Evolutionary conservation across 2,888 invertebrate genomes (phyloP), one percentile per base, ranked within the genome.

Genomic region (Lasioglossum lativentre): DNA sequence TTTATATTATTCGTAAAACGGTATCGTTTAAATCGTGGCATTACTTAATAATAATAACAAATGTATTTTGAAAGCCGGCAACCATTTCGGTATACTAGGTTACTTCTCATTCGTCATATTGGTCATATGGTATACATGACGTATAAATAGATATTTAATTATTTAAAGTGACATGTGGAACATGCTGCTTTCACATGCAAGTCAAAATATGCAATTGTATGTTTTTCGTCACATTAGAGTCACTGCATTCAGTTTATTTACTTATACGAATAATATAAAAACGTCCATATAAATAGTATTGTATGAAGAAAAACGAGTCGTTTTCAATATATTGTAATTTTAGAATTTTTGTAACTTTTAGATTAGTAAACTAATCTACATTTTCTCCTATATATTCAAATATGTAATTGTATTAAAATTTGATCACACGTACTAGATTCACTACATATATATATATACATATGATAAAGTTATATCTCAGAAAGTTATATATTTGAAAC

Each of bases 1-100:
- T n/a, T 5, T 73, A 5, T 34, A 42, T 66, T 19, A 68, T 34
- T 52, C 40, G 16, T 83, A 59, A 68, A 68, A 73, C 74, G 47
- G 59, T 56, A 75, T n/a, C 34, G 42, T 34, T 75, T 78, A 42
- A 78, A 83, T 68, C 40, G 45, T 68, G 16, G 12, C 79, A 85
- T 85, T 72, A 75, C 45, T 82, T 34, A 40, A 82, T 19, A 8
- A 63, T 40, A 30, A 42, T 66, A 16, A 68, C 23, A 63, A 56
- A 27, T n/a, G 23, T 38, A n/a, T 40, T 19, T 78, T 45, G 38
- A 23, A 47, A 80, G 59, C 47, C 12, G 47, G 27, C 14, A 38
- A 42, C 30, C 23, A 27, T 30, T 6, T 19, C 23, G 30, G 5
- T 19, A 63, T 16, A 23, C 30, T 47, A 59, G 19, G 72, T 80